phyloP scores from a whole-genome alignment of 2,113 vertebrate species.

The Pelobates fuscus region DNA sequence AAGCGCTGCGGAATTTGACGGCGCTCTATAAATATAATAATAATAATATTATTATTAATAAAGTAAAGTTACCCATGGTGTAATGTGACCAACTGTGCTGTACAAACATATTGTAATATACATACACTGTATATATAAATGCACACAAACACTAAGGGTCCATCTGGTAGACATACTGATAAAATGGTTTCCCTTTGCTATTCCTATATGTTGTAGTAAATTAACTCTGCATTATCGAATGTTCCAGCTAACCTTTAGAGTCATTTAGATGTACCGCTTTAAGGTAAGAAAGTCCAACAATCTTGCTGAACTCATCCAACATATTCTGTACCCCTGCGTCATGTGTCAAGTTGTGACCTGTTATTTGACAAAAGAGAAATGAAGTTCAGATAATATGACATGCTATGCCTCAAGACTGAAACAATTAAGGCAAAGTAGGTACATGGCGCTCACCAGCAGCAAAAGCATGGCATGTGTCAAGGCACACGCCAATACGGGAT shows the following conservation, averaged over 20 bases:
- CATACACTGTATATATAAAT: too few species aligned
- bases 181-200: too few species aligned
- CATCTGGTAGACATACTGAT: too few species aligned
- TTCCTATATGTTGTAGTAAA: too few species aligned
- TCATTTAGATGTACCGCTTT: slow-evolving; percentile 76
- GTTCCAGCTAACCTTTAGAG: slow-evolving; percentile 68
- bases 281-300: slow-evolving; percentile 70
- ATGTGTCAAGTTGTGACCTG: slow-evolving; percentile 72
- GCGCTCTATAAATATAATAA: too few species aligned
- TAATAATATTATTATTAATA: too few species aligned
- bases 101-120: too few species aligned
- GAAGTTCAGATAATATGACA: not conserved
- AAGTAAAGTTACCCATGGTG: too few species aligned
- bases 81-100: too few species aligned
- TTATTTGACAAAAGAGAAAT: not conserved
- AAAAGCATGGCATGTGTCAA: slow-evolving; percentile 78
- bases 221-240: too few species aligned
- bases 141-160: too few species aligned
- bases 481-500: slow-evolving; percentile 70
- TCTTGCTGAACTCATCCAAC: slow-evolving; percentile 70
- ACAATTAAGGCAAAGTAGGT: not conserved
- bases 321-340: slow-evolving; percentile 66
- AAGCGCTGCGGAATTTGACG: too few species aligned
- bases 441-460: slow-evolving; percentile 67
- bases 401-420: not conserved